These are phyloP conservation scores for Apantesis nais DNA, from an alignment of 2,888 invertebrate genomes.

Conservation along the genomic window DNA sequence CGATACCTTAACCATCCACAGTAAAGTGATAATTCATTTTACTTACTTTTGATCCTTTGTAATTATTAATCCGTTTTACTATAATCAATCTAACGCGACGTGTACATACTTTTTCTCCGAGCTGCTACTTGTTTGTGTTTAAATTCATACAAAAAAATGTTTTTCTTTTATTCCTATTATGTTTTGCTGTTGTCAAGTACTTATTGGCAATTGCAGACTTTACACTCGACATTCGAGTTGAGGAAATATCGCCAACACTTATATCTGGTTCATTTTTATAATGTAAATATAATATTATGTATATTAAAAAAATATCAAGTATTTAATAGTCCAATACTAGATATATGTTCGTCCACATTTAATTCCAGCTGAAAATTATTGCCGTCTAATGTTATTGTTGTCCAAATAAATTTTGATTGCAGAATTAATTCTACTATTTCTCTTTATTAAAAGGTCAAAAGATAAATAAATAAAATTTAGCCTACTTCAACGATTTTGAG, in stretches of 20 bases:
- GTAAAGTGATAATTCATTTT: constrained; percentile 37
- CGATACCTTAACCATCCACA: constrained; percentile 49
- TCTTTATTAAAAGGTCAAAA: constrained; percentile 54
- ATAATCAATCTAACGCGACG: constrained; percentile 59
- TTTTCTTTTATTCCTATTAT: constrained; percentile 28
- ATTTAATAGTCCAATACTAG: constrained; percentile 79
- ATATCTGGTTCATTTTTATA: constrained; percentile 66
- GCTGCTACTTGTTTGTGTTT: constrained; percentile 53
- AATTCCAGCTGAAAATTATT: constrained; percentile 78
- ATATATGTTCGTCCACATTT: constrained; percentile 82
- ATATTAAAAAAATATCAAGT: constrained; percentile 70
- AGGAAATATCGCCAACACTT: constrained; percentile 47
- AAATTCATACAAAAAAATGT: constrained; percentile 25
- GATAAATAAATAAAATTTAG: constrained; percentile 37
- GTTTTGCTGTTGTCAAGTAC: constrained; percentile 34
- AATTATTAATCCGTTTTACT: constrained; percentile 55
- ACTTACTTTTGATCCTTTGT: constrained; percentile 63
- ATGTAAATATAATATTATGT: constrained; percentile 74
- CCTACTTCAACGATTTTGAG: constrained; percentile 42
- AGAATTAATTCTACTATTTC: constrained; percentile 61
- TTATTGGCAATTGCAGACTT: constrained; percentile 39
- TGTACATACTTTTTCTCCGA: constrained; percentile 50
- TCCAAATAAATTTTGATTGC: constrained; percentile 70
- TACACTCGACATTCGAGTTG: constrained; percentile 41
- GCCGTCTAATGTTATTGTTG: constrained; percentile 79